Percentiles rank a stretch among this genome's conserved stretches.
These are phyloP conservation scores for Neosilurus hyrtlii DNA, from an alignment of 2,797 vertebrate genomes.

Conservation along the genomic window DNA sequence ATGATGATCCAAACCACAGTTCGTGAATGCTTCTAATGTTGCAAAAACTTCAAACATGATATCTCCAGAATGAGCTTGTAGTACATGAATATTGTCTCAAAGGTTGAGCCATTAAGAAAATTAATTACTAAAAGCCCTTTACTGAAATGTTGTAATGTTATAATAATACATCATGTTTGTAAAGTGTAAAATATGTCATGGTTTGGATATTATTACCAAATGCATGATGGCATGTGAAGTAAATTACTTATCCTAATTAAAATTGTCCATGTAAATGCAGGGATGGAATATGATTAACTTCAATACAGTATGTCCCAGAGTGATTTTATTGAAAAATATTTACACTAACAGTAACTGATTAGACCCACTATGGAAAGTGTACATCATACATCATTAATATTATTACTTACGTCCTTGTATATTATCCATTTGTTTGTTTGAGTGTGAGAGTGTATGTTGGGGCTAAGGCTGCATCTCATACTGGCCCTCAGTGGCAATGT, in stretches of 20 bases:
- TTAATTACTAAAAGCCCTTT: background rate
- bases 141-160: background rate
- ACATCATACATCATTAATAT: background rate
- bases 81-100: background rate
- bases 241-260: background rate
- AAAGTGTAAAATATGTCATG: background rate
- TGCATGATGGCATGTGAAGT: background rate
- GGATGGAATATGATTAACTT: background rate
- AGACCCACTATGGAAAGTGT: constrained; percentile 12
- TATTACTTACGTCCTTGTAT: background rate
- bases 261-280: background rate
- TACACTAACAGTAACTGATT: background rate
- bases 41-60: background rate
- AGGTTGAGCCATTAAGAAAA: background rate
- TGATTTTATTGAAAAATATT: background rate
- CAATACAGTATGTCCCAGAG: background rate
- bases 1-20: background rate
- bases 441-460: background rate
- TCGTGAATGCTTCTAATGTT: background rate
- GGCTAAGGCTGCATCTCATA: constrained; percentile 77
- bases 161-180: background rate
- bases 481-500: constrained; percentile 77
- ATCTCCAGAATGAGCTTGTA: background rate
- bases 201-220: background rate
- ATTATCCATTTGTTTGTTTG: background rate